Base-by-base conservation (phyloP, 1,140 invertebrate species). In the Lethrus apterus region DNA sequence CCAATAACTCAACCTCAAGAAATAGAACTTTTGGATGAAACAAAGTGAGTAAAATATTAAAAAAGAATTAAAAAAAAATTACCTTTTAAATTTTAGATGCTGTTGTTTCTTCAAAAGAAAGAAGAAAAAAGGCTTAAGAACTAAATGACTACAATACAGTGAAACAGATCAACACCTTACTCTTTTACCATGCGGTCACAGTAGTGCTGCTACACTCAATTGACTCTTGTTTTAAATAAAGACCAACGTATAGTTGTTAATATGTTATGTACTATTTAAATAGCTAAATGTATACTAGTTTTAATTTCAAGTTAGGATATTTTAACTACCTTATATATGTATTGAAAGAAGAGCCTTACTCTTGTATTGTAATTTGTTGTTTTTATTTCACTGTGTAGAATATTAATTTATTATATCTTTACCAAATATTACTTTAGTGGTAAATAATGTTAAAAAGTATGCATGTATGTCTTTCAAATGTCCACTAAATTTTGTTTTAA, bases 101-200 rank as follows among this genome's bases (percentile, higher is more conserved):
- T 94, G 91, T 76, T 93, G 89, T 73, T 93, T 93, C 81, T 93
- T 93, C 80, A 90, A 91, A 71, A 80, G 89, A 69, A 91, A 92
- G 83, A 93, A 93, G 86, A 93, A 93, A 82, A 93, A 93, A 79
- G 81, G 79, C 60, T 79, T 79, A 45, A 77, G 83, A 60, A 79
- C 80, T 67, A 87, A 87, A 81, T 86, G 83, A 86, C 83, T 80
- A 71, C 67, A 65, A 54, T 67, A 62, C 54, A 65, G 63, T 56
- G 65, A 67, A 54, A 67, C 65, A 35, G 65, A 67, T 56, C 65
- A 67, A 58, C 65, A 67, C 53, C 57, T 67, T 44, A 65, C 62
- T 30, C 54, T 67, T 52, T 54, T 67, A 48, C 63, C 62, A 59
- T 61, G 69, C 63, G 57, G 73, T 65, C 64, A 64, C 50, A 65